Evolutionary conservation across 2,888 invertebrate species (phyloP).

Genomic region (Hemicrepidius hirtus): DNA sequence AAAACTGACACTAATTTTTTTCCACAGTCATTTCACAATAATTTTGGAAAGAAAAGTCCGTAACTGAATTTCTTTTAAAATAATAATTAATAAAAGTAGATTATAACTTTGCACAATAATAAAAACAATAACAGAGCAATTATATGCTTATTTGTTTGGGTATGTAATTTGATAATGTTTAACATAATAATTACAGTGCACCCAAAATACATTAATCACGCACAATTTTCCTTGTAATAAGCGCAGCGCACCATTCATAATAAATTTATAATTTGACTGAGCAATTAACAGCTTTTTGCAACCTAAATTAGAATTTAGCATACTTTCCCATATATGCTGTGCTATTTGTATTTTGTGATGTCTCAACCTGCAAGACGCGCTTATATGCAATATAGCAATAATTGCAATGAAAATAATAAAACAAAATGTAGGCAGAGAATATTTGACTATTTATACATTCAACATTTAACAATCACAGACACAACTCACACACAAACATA

Average conservation of each 20-base stretch:
- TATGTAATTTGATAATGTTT: constrained; percentile 1
- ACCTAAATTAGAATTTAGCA: too few relatives aligned
- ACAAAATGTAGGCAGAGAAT: not conserved
- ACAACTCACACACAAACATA: constrained; percentile 48
- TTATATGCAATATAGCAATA: not conserved
- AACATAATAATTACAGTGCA: not conserved
- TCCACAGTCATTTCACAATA: not conserved
- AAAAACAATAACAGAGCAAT: constrained; percentile 3
- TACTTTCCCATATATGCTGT: not conserved
- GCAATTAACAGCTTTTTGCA: too few relatives aligned
- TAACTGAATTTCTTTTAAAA: not conserved
- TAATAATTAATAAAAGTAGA: not conserved
- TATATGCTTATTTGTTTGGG: not conserved
- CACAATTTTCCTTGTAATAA: constrained; percentile 1
- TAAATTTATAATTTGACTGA: too few relatives aligned
- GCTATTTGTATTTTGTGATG: not conserved
- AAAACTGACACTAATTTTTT: not conserved
- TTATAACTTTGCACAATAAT: not conserved
- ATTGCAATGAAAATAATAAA: not conserved
- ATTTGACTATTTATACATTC: constrained; percentile 28
- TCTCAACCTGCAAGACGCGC: not conserved
- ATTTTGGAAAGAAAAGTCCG: not conserved
- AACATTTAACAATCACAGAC: constrained; percentile 46
- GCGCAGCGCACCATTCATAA: not conserved
- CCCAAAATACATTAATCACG: not conserved